These are phyloP conservation scores for Tadarida brasiliensis DNA, from an alignment of 2,797 vertebrate genomes.

Conservation along the genomic window DNA sequence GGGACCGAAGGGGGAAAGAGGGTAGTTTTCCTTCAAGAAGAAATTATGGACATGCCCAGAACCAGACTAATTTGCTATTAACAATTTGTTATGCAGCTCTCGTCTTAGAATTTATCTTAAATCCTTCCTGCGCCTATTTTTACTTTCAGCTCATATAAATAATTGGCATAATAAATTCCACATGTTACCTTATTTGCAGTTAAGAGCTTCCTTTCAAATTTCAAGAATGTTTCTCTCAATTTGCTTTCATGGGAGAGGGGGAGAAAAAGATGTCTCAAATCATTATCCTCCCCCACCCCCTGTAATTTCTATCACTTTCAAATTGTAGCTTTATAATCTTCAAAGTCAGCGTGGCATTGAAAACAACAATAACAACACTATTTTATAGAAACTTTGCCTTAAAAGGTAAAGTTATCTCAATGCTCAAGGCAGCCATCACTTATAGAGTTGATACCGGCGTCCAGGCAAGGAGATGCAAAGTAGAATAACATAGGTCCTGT, in stretches of 20 bases:
- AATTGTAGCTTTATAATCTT: background rate
- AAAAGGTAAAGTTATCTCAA: background rate
- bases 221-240: constrained; percentile 44
- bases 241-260: background rate
- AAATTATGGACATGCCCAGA: background rate
- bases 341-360: background rate
- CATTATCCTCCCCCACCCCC: background rate
- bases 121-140: constrained; percentile 65
- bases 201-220: constrained; percentile 63
- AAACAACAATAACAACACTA: background rate
- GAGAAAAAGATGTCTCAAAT: background rate
- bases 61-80: constrained; percentile 58
- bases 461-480: background rate
- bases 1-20: background rate
- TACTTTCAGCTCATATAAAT: constrained; percentile 73
- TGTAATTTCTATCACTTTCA: constrained; percentile 28
- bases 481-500: constrained; percentile 1
- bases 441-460: background rate
- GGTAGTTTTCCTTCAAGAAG: constrained; percentile 1
- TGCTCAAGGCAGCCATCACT: background rate
- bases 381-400: constrained; percentile 20
- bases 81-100: constrained; percentile 54
- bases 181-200: constrained; percentile 73
- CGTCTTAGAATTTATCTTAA: constrained; percentile 76
- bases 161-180: constrained; percentile 78